These are phyloP conservation scores for Tokudaia muenninki DNA, from an alignment of 2,797 vertebrate species.

Conservation along the genomic window DNA sequence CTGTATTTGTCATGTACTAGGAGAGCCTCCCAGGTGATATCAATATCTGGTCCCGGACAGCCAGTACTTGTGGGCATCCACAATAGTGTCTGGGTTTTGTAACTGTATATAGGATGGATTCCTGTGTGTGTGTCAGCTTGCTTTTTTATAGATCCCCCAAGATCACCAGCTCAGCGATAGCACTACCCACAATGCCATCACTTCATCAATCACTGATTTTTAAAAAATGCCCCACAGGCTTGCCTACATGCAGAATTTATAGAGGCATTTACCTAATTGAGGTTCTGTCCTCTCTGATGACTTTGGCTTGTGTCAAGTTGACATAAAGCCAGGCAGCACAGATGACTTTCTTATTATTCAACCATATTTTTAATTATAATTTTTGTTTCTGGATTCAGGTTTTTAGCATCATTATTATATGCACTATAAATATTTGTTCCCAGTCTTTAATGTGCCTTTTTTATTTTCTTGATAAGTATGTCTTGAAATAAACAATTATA, in stretches of 20 bases:
- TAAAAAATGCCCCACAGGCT: too few species aligned
- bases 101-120: too few species aligned
- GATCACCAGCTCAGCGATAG: not conserved
- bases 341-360: conserved; percentile 8
- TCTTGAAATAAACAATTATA: not conserved
- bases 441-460: not conserved
- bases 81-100: too few species aligned
- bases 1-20: too few species aligned
- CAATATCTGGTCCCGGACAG: too few species aligned
- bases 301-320: not conserved
- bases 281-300: not conserved
- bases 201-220: not conserved
- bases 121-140: too few species aligned
- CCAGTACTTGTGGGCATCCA: too few species aligned
- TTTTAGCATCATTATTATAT: not conserved
- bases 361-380: not conserved
- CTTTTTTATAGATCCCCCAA: not conserved
- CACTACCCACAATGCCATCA: too few species aligned
- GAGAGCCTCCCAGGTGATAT: too few species aligned
- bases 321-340: not conserved
- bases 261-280: not conserved
- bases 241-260: not conserved
- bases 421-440: conserved; percentile 11
- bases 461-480: conserved; percentile 7
- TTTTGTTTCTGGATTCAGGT: not conserved